A percentile compares a stretch with the other conserved stretches of the same genome.
phyloP scores from a whole-genome alignment of 2,888 invertebrate genomes.

The Drosophila merina region DNA sequence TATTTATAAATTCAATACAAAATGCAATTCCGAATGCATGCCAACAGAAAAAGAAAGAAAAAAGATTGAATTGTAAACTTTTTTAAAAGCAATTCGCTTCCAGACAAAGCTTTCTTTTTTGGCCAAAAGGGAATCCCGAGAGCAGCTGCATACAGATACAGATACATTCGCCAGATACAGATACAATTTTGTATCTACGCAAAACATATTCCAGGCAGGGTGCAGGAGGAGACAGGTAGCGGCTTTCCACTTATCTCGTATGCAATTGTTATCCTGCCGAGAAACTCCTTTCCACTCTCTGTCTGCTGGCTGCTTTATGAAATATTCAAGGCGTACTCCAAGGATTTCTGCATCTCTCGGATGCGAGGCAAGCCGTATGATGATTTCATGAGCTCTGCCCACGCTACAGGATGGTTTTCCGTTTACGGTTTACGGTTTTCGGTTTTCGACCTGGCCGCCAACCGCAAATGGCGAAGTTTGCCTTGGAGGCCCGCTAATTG shows the following conservation, averaged over 20 bases:
- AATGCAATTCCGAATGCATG: constrained; percentile 80
- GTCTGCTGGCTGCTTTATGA: constrained; percentile 52
- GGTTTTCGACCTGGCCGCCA: constrained; percentile 2
- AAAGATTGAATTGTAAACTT: constrained; percentile 77
- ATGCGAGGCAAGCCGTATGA: constrained; percentile 19
- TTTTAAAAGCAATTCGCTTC: constrained; percentile 55
- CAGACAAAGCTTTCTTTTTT: constrained; percentile 57
- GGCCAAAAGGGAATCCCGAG: constrained; percentile 22
- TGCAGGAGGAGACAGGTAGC: constrained; percentile 38
- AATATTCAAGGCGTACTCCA: constrained; percentile 66
- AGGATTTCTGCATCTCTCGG: constrained; percentile 42
- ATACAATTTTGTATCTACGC: constrained; percentile 27
- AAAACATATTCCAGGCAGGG: constrained; percentile 47
- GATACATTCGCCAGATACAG: constrained; percentile 29
- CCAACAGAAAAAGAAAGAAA: constrained; percentile 52
- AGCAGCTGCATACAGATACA: constrained; percentile 28
- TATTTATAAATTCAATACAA: constrained; percentile 84
- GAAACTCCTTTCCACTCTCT: constrained; percentile 25
- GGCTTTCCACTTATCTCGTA: constrained; percentile 6
- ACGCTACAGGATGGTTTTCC: constrained; percentile 2
- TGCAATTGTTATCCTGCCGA: constrained; percentile 49
- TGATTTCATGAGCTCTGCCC: constrained; percentile 42
- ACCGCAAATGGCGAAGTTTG: constrained; percentile 42
- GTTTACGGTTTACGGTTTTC: neutral
- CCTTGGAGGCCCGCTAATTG: constrained; percentile 62